Evolutionary conservation across 2,888 invertebrate species (phyloP).

Genomic region (Acutogordius australiensis): DNA sequence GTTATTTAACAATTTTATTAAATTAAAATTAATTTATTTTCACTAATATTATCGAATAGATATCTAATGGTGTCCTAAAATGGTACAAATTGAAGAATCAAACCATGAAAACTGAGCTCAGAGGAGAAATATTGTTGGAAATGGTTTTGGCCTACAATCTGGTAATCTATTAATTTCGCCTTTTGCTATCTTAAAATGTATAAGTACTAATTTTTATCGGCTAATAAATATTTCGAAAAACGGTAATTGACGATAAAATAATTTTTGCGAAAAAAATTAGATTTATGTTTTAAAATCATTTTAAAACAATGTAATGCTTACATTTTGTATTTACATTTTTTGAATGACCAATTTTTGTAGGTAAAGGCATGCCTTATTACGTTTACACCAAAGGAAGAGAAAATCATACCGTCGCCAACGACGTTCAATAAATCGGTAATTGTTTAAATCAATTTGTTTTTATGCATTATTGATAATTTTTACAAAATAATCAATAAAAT

Average conservation of each 20-base stretch:
- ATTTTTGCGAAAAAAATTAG: neutral
- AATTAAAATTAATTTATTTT: neutral
- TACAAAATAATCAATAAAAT: too few relatives aligned
- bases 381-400: neutral
- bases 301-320: too few relatives aligned
- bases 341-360: too few relatives aligned
- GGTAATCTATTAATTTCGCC: too few relatives aligned
- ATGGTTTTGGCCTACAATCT: conserved; percentile 71
- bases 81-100: conserved; percentile 91
- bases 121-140: conserved; percentile 71
- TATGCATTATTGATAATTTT: too few relatives aligned
- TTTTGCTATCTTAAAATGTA: too few relatives aligned
- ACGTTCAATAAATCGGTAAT: neutral
- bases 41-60: neutral
- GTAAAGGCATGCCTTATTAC: neutral
- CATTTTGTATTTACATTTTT: too few relatives aligned
- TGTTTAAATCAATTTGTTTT: too few relatives aligned
- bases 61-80: neutral
- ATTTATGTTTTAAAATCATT: neutral
- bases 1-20: neutral
- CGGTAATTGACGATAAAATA: too few relatives aligned
- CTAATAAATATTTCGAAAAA: too few relatives aligned
- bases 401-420: neutral
- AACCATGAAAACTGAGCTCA: conserved; percentile 57
- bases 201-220: too few relatives aligned